Percentiles rank a stretch among this genome's conserved stretches.
Evolutionary conservation across 2,797 vertebrate species (phyloP).

Genomic region (Champsocephalus esox): DNA sequence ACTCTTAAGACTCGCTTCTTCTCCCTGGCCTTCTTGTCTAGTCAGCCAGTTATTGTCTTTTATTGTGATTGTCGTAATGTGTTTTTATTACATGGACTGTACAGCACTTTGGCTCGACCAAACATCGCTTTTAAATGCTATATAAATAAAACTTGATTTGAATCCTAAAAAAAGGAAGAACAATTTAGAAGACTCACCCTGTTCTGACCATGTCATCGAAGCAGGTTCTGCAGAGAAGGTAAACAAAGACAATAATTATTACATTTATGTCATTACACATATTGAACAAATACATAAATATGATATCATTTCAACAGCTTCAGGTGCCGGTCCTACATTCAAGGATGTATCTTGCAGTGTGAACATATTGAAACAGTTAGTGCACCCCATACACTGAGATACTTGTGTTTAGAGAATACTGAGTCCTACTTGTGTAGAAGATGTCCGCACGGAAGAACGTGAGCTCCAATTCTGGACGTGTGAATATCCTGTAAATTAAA

Average conservation of each 20-base stretch:
- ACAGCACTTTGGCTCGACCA: too few species aligned
- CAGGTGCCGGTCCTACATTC: not conserved
- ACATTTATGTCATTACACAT: not conserved
- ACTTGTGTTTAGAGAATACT: not conserved
- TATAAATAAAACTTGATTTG: too few species aligned
- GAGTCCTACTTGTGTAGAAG: constrained; percentile 91
- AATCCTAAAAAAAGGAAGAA: not conserved
- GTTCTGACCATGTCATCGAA: constrained; percentile 91
- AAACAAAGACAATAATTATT: constrained; percentile 22
- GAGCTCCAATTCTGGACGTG: constrained; percentile 92
- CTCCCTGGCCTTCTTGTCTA: too few species aligned
- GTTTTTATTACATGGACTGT: too few species aligned
- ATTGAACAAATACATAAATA: not conserved
- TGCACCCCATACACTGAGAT: not conserved
- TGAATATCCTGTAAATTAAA: constrained; percentile 91
- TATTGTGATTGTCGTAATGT: too few species aligned
- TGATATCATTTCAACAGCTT: not conserved
- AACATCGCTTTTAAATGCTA: too few species aligned
- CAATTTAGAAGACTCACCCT: constrained; percentile 77
- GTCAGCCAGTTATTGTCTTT: too few species aligned
- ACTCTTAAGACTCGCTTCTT: too few species aligned
- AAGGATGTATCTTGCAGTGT: not conserved
- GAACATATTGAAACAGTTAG: constrained; percentile 2
- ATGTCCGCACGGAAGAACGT: constrained; percentile 93
- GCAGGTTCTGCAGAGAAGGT: constrained; percentile 88